Evolutionary conservation across 2,888 invertebrate genomes (phyloP), one percentile per base, ranked within the genome.

Genomic region (Elysia crispata): DNA sequence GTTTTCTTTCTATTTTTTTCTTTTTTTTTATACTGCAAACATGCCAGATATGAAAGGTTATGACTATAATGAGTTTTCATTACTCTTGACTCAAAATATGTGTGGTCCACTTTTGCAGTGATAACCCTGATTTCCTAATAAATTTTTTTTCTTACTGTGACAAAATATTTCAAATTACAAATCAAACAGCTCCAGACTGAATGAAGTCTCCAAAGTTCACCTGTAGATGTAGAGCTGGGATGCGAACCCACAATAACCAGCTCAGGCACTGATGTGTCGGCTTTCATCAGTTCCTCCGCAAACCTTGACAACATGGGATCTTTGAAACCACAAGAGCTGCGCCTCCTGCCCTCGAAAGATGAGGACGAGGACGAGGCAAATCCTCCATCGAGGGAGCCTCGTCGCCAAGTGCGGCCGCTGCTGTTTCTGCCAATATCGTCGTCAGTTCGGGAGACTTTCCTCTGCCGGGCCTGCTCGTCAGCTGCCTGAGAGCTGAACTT

Each of bases 241-340:
- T 80, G 83, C 20, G 87, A 86, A 20, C 85, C 83, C 25, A 86
- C 83, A 15, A 87, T 81, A 15, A 86, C 72, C 23, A 90, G 78
- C 62, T 87, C 85, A 8, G 89, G 89, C 31, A 87, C 84, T 23
- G 86, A 87, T 6, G 87, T 86, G 77, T 90, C 87, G 0, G 86
- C 86, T 60, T 87, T 89, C 86, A 89, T 88, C 64, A 91, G 83
- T 82, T 90, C 89, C 78, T 89, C 89, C 15, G 90, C 90, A 87
- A 91, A 91, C 70, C 87, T 83, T 18, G 86, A 90, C n/a, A 90
- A 83, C 3, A 88, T 85, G 1, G 89, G 87, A 81, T 90, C 90
- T 74, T 86, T 84, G 81, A 90, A 90, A 0, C 90, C 90, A 82
- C 86, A 86, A 1, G 86, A 84, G 49, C 83, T 84, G 33, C 86